Percentiles rank a stretch among this genome's conserved stretches.
These are phyloP conservation scores for Erannis defoliaria DNA, from an alignment of 2,888 invertebrate species.

Conservation along the genomic window DNA sequence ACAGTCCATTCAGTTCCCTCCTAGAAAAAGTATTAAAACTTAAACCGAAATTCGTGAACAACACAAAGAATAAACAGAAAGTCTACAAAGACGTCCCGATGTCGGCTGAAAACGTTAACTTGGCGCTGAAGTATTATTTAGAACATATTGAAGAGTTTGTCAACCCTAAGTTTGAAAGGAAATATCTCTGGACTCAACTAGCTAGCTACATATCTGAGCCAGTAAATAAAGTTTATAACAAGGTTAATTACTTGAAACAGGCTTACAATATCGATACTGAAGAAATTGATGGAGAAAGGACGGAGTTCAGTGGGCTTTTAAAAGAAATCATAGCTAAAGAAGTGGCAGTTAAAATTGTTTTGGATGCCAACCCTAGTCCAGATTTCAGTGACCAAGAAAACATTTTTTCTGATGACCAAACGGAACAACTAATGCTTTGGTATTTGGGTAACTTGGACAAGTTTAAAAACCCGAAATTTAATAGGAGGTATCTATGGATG, in stretches of 20 bases:
- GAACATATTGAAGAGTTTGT: slow-evolving; percentile 74
- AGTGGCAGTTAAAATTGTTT: slow-evolving; percentile 54
- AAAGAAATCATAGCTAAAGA: slow-evolving; percentile 66
- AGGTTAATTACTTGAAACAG: slow-evolving; percentile 75
- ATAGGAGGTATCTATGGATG: slow-evolving; percentile 75
- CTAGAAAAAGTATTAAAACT: slow-evolving; percentile 65
- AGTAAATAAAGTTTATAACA: slow-evolving; percentile 68
- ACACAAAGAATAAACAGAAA: slow-evolving; percentile 55
- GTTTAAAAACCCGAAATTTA: slow-evolving; percentile 78
- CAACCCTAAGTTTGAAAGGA: slow-evolving; percentile 73
- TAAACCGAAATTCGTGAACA: slow-evolving; percentile 65
- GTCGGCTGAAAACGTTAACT: slow-evolving; percentile 61
- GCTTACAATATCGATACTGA: slow-evolving; percentile 57
- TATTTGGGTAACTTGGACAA: slow-evolving; percentile 77
- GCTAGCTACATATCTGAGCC: slow-evolving; percentile 65
- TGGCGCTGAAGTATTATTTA: slow-evolving; percentile 70
- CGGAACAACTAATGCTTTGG: slow-evolving; percentile 70
- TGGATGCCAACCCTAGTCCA: slow-evolving; percentile 55
- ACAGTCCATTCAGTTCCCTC: slow-evolving; percentile 55
- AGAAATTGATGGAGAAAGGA: slow-evolving; percentile 49
- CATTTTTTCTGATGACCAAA: slow-evolving; percentile 70
- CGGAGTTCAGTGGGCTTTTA: slow-evolving; percentile 55
- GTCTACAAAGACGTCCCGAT: slow-evolving; percentile 64
- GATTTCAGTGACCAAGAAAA: slow-evolving; percentile 54
- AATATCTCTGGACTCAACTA: slow-evolving; percentile 73